Base-by-base conservation (phyloP, 2,113 vertebrate species). In the Asarcornis scutulata region DNA sequence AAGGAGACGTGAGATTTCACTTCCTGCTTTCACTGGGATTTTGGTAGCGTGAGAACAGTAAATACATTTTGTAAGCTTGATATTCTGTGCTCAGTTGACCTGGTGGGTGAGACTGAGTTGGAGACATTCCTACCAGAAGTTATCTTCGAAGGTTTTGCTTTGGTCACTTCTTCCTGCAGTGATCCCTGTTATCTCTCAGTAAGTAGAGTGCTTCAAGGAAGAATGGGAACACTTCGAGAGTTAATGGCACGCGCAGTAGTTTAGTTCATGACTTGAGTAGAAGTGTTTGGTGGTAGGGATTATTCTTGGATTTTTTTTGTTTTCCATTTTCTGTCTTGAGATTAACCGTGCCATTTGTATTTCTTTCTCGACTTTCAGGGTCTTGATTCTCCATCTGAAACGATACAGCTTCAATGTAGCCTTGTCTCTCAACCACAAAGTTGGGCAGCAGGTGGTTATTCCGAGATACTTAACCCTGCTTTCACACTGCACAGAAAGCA, bases 301-400 rank as follows among this genome's bases (percentile, higher is more conserved):
- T 22, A 4, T 64, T 40, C 36, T 56, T 71, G 36, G 20, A 38
- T 72, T 91, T 88, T 63, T 56, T 56, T 44, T 5, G 2, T 76
- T 71, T 90, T 88, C 17, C 27, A 17, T 36, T 15, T 85, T 95
- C 6, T 68, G 8, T 44, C 9, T 60, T 73, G 44, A 79, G n/a
- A 31, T 73, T 66, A 84, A 92, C 17, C 17, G 6, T 36, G 36
- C 26, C 13, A 5, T 77, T 67, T 86, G 36, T 71, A 63, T 7
- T 68, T 69, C 26, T 75, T 6, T 91, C 4, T 0, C 68, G 17
- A 74, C 38, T 80, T 77, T 21, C 88, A 99, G 99, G 96, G 98
- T 99, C 60, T 98, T 99, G 80, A 99, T 99, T 96, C 99, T 99
- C 86, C 99, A 99, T 96, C 98, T 99, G 95, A 99, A 99, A 97